Evolutionary conservation across 2,888 invertebrate genomes (phyloP).

Genomic region (Orchesella flavescens): DNA sequence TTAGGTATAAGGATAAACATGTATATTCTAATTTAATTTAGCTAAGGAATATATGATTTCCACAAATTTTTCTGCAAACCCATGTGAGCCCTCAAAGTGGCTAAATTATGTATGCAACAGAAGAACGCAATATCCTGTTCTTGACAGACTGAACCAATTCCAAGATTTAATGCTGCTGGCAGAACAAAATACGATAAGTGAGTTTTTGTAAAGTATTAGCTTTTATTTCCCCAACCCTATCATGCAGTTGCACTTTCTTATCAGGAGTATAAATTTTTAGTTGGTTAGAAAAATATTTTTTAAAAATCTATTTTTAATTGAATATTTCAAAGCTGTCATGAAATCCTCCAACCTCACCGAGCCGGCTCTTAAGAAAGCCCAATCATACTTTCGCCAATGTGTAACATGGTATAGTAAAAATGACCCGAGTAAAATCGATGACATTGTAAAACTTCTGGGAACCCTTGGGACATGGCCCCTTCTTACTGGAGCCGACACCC

Average conservation of each 20-base stretch:
- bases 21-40: not conserved
- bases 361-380: slow-evolving; percentile 39
- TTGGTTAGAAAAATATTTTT: too few species aligned
- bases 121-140: slow-evolving; percentile 50
- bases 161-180: slow-evolving; percentile 43
- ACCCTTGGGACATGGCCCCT: slow-evolving; percentile 56
- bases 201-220: not conserved
- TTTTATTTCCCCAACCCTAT: too few species aligned
- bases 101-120: slow-evolving; percentile 55
- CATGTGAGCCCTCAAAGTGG: slow-evolving; percentile 58
- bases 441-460: slow-evolving; percentile 55
- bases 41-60: slow-evolving; percentile 49
- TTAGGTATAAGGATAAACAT: not conserved
- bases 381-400: slow-evolving; percentile 51
- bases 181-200: slow-evolving; percentile 49
- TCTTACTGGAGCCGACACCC: slow-evolving; percentile 45
- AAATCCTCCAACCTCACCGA: slow-evolving; percentile 50
- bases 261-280: too few species aligned
- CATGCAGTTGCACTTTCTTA: too few species aligned
- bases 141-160: slow-evolving; percentile 54
- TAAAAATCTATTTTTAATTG: not conserved
- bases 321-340: slow-evolving; percentile 31
- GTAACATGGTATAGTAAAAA: slow-evolving; percentile 53
- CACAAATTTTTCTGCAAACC: slow-evolving; percentile 53
- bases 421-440: slow-evolving; percentile 54